Conservation (phyloP, 2,113 vertebrate species). For the Parus major region DNA sequence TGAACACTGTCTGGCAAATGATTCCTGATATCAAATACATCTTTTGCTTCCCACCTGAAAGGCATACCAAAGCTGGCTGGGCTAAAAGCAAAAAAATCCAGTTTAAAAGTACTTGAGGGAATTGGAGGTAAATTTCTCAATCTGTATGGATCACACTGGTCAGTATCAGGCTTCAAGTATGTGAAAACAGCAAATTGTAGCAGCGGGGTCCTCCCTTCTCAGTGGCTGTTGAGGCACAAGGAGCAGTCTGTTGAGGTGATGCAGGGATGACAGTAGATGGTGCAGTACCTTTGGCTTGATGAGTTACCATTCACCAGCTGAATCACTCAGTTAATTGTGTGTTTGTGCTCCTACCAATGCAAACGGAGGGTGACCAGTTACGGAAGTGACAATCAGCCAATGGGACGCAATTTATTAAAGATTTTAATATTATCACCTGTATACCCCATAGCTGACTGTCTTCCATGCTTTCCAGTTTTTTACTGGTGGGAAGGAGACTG, state of each 20-base stretch:
- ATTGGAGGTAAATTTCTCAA: neutral
- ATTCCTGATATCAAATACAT: neutral
- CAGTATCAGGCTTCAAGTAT: neutral
- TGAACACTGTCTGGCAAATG: neutral
- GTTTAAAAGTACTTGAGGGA: neutral
- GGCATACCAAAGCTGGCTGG: neutral
- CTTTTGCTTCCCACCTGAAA: neutral
- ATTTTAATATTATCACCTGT: neutral
- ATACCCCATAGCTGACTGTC: neutral
- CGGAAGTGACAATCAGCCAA: neutral
- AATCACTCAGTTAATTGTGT: neutral
- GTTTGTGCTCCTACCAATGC: neutral
- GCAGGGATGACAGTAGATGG: neutral
- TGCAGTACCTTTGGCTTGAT: neutral
- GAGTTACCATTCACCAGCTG: neutral
- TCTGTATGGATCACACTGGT: neutral
- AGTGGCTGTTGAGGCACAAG: neutral
- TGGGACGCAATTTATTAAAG: neutral
- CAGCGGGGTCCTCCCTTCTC: neutral
- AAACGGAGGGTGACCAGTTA: neutral
- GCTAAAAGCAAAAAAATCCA: neutral
- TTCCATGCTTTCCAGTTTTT: neutral
- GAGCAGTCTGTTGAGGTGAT: neutral
- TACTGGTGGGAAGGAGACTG: neutral
- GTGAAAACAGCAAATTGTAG: neutral